These are phyloP conservation scores for Araneus ventricosus DNA, from an alignment of 1,140 invertebrate species.

Conservation along the genomic window DNA sequence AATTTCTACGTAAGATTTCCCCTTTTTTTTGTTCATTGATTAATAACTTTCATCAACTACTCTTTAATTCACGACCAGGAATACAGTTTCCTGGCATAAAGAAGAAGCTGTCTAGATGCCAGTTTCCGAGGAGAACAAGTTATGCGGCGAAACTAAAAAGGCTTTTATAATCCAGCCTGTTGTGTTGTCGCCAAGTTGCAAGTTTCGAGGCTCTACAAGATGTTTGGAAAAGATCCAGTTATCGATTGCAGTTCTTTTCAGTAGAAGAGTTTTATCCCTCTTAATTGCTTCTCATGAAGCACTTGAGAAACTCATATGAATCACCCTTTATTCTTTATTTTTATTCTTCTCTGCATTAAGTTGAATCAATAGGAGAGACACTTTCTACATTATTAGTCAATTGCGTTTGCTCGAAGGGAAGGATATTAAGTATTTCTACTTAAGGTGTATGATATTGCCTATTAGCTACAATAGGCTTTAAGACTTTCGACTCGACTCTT, in stretches of 20 bases:
- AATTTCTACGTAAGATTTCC: too few species aligned
- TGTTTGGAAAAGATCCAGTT: slow-evolving; percentile 38
- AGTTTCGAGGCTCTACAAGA: neutral
- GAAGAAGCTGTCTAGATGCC: too few species aligned
- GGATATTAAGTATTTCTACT: too few species aligned
- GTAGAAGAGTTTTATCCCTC: neutral
- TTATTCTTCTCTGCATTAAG: neutral
- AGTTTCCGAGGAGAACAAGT: neutral
- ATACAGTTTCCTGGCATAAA: too few species aligned
- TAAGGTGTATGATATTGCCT: too few species aligned
- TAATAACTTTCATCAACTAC: too few species aligned
- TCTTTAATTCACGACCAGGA: too few species aligned
- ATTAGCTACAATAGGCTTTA: too few species aligned
- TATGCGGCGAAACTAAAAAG: neutral
- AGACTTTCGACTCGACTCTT: too few species aligned
- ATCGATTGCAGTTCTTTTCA: slow-evolving; percentile 23
- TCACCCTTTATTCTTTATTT: neutral
- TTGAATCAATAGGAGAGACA: neutral
- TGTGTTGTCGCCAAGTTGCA: neutral
- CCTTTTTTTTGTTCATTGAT: too few species aligned
- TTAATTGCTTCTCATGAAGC: slow-evolving; percentile 20
- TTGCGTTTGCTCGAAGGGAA: too few species aligned
- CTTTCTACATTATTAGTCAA: neutral
- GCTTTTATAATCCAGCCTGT: neutral
- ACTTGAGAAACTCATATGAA: neutral